Evolutionary conservation across 2,113 vertebrate species (phyloP), one percentile per base, ranked within the genome.

Genomic region (Eolophus roseicapilla): DNA sequence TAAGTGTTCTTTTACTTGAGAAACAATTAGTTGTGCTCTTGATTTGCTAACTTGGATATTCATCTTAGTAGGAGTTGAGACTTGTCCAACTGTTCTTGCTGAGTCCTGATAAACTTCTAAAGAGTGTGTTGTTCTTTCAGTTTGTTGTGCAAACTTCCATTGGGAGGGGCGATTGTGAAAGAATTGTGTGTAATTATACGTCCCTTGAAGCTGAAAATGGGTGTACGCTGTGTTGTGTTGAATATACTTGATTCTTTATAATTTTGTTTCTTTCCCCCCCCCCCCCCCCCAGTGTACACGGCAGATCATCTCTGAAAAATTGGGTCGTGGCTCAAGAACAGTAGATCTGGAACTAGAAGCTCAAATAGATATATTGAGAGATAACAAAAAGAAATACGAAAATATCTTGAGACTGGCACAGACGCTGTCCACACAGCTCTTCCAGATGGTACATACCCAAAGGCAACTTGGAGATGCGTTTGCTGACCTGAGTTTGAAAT

Each of bases 341-440:
- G 99, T 99, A 81, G 99, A 99, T 97, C 96, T 99, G 97, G 99
- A 99, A 97, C 98, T 99, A 90, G 99, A 99, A 98, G 98, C 98
- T 76, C 99, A 99, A 93, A 99, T 99, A 63, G 99, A 99, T 88
- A 96, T 99, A 93, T 97, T 99, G 75, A 98, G 99, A 50, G 99
- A 99, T 92, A 99, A 99, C 97, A 99, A 99, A 97, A 99, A 98
- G 93, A 99, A 99, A 92, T 99, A 99, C 5, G 99, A 99, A 98
- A 97, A 99, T 88, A 98, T 99, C 82, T 97, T 99, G 95, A 99
- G 95, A 96, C 98, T 99, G 97, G 99, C 99, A 33, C 99, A 99
- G 97, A 99, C 98, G 0, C 97, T 99, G 95, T 98, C 98, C 50
- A 97, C 71, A 17, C 99, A 99, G 95, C 99, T 99, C 93, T 98